Conservation (phyloP, 2,113 vertebrate genomes). For the Aptenodytes forsteri region DNA sequence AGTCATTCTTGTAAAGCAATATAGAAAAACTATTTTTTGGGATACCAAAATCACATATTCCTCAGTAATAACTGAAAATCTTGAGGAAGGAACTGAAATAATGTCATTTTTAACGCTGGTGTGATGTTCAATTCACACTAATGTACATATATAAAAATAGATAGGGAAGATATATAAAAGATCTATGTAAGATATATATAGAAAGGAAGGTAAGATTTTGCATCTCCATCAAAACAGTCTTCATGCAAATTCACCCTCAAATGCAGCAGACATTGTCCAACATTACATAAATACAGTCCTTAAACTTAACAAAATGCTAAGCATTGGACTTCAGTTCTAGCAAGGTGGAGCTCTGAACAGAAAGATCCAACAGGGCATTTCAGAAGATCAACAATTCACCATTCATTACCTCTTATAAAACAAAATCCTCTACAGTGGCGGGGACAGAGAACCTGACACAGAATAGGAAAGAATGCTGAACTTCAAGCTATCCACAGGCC, state of each 20-base stretch:
- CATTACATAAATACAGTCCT: not conserved
- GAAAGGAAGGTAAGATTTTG: not conserved
- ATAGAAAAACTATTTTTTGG: not conserved
- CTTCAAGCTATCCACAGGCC: not conserved
- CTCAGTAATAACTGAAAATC: not conserved
- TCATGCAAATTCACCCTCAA: not conserved
- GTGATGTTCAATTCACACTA: not conserved
- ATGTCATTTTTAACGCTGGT: not conserved
- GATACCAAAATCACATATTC: not conserved
- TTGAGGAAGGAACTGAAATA: not conserved
- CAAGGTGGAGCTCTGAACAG: not conserved
- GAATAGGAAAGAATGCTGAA: constrained; percentile 31
- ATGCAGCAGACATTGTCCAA: not conserved
- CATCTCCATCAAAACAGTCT: not conserved
- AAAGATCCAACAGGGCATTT: not conserved
- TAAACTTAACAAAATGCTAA: not conserved
- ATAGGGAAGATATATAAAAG: not conserved
- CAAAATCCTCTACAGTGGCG: not conserved
- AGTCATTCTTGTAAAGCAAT: not conserved
- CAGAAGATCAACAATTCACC: not conserved
- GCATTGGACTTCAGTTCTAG: not conserved
- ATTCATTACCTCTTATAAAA: not conserved
- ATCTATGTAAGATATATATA: not conserved
- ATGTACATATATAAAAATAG: not conserved
- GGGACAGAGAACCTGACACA: not conserved